Conservation (phyloP, 2,113 vertebrate species). For the Nerophis lumbriciformis region DNA sequence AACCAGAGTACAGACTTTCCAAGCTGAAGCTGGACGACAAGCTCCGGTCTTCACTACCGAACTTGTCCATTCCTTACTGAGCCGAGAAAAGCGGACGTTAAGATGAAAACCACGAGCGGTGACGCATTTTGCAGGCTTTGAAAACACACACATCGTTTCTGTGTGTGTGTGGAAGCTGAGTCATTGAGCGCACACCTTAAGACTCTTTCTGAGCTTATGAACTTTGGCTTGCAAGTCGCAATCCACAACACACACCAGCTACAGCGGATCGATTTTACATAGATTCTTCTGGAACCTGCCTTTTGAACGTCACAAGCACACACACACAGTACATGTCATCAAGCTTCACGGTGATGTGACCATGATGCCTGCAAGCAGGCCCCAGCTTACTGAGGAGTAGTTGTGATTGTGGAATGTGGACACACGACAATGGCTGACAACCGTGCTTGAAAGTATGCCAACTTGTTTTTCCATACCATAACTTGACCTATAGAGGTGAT, state of each 20-base stretch:
- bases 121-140: conserved; percentile 3
- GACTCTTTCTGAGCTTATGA: conserved; percentile 16
- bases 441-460: conserved; percentile 22
- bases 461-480: background rate
- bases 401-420: background rate
- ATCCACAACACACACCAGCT: conserved; percentile 26
- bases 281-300: conserved; percentile 7
- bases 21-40: conserved; percentile 34
- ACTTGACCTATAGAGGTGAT: background rate
- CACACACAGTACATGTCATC: conserved; percentile 3
- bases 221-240: conserved; percentile 39
- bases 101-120: background rate
- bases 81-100: background rate
- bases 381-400: background rate
- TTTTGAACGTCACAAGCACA: background rate
- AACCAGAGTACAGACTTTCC: background rate
- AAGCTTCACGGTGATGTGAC: background rate
- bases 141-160: conserved; percentile 19
- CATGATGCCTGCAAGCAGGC: background rate
- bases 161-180: conserved; percentile 29
- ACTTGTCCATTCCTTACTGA: conserved; percentile 42
- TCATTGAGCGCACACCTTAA: conserved; percentile 27
- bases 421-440: conserved; percentile 1
- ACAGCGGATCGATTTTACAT: conserved; percentile 24
- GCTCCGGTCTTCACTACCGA: conserved; percentile 67